Conservation (phyloP, 2,888 invertebrate species). For the Melanostoma mellinum region DNA sequence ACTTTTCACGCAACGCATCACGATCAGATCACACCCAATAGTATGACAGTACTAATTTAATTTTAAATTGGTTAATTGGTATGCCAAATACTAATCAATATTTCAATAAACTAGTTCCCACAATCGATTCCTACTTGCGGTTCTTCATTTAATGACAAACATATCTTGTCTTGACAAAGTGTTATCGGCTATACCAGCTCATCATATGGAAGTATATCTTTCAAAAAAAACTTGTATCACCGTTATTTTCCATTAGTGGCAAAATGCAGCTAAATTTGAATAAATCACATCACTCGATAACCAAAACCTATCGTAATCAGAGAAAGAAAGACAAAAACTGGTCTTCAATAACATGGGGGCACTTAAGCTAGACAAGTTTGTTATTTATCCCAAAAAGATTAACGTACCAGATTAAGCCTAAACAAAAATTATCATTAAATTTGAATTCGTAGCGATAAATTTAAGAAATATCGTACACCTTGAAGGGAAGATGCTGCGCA, state of each 20-base stretch:
- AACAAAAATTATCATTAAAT: conserved; percentile 34
- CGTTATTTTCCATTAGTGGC: conserved; percentile 23
- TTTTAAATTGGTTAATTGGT: too few species aligned
- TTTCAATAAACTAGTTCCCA: too few species aligned
- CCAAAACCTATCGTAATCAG: conserved; percentile 20
- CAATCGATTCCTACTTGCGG: too few species aligned
- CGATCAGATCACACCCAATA: too few species aligned
- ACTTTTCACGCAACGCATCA: too few species aligned
- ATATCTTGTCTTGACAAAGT: too few species aligned
- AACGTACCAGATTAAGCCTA: conserved; percentile 1
- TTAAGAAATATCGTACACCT: conserved; percentile 10
- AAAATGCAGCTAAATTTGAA: conserved; percentile 15
- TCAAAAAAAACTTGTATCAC: background rate
- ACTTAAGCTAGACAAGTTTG: conserved; percentile 16
- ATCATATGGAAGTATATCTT: conserved; percentile 1
- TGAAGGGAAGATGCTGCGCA: conserved; percentile 4
- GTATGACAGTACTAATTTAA: too few species aligned
- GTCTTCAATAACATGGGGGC: conserved; percentile 11
- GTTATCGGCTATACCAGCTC: too few species aligned
- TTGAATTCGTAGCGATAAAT: conserved; percentile 35
- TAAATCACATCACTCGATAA: conserved; percentile 27
- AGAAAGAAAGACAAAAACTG: background rate
- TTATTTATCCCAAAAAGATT: background rate
- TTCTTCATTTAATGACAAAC: too few species aligned
- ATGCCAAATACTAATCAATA: too few species aligned